Evolutionary conservation across 2,797 vertebrate genomes (phyloP).

Genomic region (Sus cebifrons): DNA sequence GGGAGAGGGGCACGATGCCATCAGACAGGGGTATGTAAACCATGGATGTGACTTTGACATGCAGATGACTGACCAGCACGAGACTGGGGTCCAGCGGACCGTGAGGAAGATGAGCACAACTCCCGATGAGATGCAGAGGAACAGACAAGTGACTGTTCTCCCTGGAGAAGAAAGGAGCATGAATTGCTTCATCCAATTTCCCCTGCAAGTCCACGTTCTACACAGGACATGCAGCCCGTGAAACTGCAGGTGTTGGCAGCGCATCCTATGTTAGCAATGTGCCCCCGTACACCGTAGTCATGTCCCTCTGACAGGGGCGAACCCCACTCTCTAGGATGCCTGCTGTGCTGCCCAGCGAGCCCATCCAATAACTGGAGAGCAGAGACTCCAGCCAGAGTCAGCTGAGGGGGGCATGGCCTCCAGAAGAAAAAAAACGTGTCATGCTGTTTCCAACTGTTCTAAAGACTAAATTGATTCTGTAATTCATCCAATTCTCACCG

Average conservation of each 20-base stretch:
- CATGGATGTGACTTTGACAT: neutral
- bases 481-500: neutral
- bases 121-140: neutral
- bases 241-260: too few relatives aligned
- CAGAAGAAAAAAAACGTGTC: too few relatives aligned
- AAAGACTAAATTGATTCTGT: neutral
- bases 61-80: neutral
- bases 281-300: rapidly evolving
- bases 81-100: neutral
- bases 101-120: neutral
- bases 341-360: neutral
- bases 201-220: neutral
- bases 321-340: neutral
- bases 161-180: neutral
- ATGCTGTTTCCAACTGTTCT: neutral
- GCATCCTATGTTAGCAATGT: neutral
- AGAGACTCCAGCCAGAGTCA: neutral
- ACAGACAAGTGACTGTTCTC: neutral
- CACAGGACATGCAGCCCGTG: neutral
- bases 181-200: too few relatives aligned
- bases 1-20: neutral
- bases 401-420: rapidly evolving
- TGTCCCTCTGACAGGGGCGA: neutral
- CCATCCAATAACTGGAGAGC: neutral
- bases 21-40: neutral